Base-by-base conservation (phyloP, 2,888 invertebrate genomes). In the Resseliella maxima region DNA sequence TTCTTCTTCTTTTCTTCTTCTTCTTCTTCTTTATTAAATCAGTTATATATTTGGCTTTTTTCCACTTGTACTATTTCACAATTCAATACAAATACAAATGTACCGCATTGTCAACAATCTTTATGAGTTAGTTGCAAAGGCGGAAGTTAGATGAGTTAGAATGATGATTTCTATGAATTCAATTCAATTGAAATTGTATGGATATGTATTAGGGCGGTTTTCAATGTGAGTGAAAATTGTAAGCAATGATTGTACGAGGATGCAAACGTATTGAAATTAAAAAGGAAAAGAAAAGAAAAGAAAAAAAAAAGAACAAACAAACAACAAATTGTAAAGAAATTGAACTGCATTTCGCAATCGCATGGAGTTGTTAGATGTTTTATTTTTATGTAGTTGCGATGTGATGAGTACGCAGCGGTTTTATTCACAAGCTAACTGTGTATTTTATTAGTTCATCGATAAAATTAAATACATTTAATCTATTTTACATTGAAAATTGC, bases 361-460 rank as follows among this genome's bases (percentile, higher is more conserved):
- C 72, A 72, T 72, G 72, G 35, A 72, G 31, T 72, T 12, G 72
- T 72, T 15, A 35, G 72, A 12, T n/a, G n/a, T n/a, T n/a, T n/a
- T n/a, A n/a, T 2, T 27, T 72, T 72, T 27, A 31, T 72, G 31
- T 72, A 31, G 72, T 72, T 72, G 72, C 72, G 12, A 72, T 31
- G 18, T 72, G 72, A 72, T 72, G 72, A 72, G 72, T 18, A 72
- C 35, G 15, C 31, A 72, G 72, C 31, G 31, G 72, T 31, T 24
- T 72, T 72, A 31, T 72, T 72, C 31, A 31, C 31, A 12, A 18
- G 72, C 35, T 31, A 35, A 31, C 72, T 72, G 31, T 72, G 15
- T 31, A 21, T 31, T 72, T 72, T 31, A 35, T 72, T 72, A 72
- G 27, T 72, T 72, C 72, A 72, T 72, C 72, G 72, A 72, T 72